Percentiles rank a stretch among this genome's conserved stretches.
These are phyloP conservation scores for Lates japonicus DNA, from an alignment of 2,797 vertebrate genomes.

Conservation along the genomic window DNA sequence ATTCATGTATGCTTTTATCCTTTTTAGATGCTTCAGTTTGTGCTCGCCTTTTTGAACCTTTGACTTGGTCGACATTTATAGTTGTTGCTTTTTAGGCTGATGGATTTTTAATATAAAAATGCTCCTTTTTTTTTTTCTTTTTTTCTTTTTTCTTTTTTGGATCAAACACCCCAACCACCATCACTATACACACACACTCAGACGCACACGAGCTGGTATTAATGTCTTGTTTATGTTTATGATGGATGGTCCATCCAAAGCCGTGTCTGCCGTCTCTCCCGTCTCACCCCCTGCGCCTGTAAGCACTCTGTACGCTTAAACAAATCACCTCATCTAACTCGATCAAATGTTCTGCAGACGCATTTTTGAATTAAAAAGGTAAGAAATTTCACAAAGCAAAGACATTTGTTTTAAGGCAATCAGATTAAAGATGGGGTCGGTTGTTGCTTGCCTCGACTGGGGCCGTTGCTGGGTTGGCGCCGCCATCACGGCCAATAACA, in stretches of 20 bases:
- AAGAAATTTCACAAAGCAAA: conserved; percentile 82
- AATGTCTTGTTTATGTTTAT: conserved; percentile 84
- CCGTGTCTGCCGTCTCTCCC: conserved; percentile 61
- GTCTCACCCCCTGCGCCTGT: conserved; percentile 60
- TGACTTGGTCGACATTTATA: conserved; percentile 29
- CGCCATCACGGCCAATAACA: conserved; percentile 73
- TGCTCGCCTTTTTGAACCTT: conserved; percentile 6
- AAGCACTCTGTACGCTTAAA: conserved; percentile 74
- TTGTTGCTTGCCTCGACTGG: conserved; percentile 49
- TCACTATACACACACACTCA: conserved; percentile 20
- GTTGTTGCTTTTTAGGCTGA: conserved; percentile 49
- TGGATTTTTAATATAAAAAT: conserved; percentile 63
- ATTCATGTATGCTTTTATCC: conserved; percentile 41
- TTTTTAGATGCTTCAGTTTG: conserved; percentile 26
- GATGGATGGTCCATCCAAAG: conserved; percentile 79
- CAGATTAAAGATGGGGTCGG: conserved; percentile 72
- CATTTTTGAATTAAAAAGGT: conserved; percentile 87
- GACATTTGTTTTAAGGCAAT: conserved; percentile 84
- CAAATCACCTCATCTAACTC: conserved; percentile 82
- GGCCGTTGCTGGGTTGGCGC: conserved; percentile 71
- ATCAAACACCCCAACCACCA: conserved; percentile 47
- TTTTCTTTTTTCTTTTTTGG: too few relatives aligned
- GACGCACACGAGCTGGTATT: conserved; percentile 58
- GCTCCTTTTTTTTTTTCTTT: conserved; percentile 28
- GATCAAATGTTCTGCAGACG: conserved; percentile 78